Base-by-base conservation (phyloP, 2,797 vertebrate species). In the Erithacus rubecula region DNA sequence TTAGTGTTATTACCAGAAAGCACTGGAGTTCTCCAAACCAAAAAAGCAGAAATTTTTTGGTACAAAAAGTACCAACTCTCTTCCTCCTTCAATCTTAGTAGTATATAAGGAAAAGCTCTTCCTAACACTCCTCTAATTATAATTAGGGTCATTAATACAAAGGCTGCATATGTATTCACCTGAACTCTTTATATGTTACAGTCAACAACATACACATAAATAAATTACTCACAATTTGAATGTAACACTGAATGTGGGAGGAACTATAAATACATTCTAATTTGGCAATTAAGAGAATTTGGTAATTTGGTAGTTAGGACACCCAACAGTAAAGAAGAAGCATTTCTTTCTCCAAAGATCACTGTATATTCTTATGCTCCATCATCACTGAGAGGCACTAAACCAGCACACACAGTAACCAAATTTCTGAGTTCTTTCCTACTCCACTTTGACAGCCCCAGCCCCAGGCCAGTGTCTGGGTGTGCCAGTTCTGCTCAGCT, bases 401-500 rank as follows among this genome's bases (percentile, higher is more conserved):
- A 88, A 49, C 4, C 15, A 69, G 9, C 6, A n/a, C 32, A 69
- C 8, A 36, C 4, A 26, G 52, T 22, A 71, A 56, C 5, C 5
- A 41, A 6, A 69, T 72, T 85, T 29, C 43, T 65, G 47, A 79
- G 47, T 36, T 41, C 10, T 55, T 63, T 68, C 23, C 24, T n/a
- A 10, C 51, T 63, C 18, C 53, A 37, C 30, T 11, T 11, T 17
- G 44, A 46, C 41, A 79, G 11, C 8, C 18, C 12, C 44, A 47
- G 1, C 5, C 67, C 30, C 20, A 62, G 34, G 18, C 7, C 65
- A 56, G 44, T 1, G 4, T 32, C 36, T 55, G 53, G 20, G 30
- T 60, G 51, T 2, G 0, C 37, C 6, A 4, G 21, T 0, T 1
- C 12, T 68, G 41, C 21, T 60, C 69, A 77, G 34, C 11, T 52